A percentile compares a stretch with the other conserved stretches of the same genome.
These are phyloP conservation scores for Polydrusus tereticollis DNA, from an alignment of 2,888 invertebrate species.

Conservation along the genomic window DNA sequence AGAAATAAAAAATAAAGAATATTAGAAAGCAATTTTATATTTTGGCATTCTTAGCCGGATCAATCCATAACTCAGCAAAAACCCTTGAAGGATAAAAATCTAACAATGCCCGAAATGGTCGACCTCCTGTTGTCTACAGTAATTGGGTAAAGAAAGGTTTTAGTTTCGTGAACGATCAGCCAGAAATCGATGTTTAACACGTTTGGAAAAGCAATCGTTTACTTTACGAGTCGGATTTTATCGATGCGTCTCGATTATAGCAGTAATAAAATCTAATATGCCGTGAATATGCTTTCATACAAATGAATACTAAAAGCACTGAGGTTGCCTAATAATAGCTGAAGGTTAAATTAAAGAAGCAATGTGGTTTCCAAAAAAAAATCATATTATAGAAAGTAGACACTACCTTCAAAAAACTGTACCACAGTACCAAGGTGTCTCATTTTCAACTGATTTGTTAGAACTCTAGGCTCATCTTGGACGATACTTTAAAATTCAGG, in stretches of 20 bases:
- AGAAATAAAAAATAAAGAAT: not conserved
- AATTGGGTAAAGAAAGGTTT: constrained; percentile 13
- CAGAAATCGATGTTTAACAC: constrained; percentile 19
- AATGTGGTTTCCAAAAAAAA: no score
- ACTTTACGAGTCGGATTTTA: constrained; percentile 8
- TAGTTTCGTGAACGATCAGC: constrained; percentile 4
- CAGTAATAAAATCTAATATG: constrained; percentile 10
- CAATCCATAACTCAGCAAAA: constrained; percentile 12
- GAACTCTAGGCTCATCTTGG: no score
- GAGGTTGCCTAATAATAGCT: not conserved
- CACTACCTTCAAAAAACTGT: no score
- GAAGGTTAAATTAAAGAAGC: no score
- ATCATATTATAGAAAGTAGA: no score
- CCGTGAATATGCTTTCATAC: not conserved
- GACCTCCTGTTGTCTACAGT: constrained; percentile 10
- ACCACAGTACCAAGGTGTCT: no score
- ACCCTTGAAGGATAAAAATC: constrained; percentile 9
- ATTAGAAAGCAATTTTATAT: constrained; percentile 5
- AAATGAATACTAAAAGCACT: not conserved
- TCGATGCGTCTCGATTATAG: not conserved
- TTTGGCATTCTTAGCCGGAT: constrained; percentile 4
- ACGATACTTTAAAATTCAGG: no score
- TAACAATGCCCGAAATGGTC: constrained; percentile 4
- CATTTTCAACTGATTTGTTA: no score
- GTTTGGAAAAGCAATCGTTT: not conserved